Percentiles rank a stretch among this genome's conserved stretches.
These are phyloP conservation scores for Passer domesticus DNA, from an alignment of 2,113 vertebrate species.

Conservation along the genomic window DNA sequence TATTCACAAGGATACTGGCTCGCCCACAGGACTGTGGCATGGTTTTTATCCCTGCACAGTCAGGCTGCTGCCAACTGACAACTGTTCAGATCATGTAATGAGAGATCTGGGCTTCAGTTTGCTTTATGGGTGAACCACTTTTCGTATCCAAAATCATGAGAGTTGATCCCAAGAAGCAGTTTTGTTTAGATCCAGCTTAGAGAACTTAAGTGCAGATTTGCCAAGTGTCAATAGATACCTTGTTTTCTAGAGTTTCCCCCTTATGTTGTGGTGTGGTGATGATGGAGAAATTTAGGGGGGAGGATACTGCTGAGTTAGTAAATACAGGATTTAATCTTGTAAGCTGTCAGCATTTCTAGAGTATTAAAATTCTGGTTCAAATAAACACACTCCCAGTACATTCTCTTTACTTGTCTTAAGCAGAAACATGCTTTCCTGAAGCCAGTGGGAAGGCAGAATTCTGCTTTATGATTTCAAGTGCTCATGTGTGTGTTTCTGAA, in stretches of 20 bases:
- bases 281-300: neutral
- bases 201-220: neutral
- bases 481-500: neutral
- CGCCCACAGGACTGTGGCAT: neutral
- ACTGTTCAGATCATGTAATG: neutral
- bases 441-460: neutral
- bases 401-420: neutral
- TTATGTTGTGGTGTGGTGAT: neutral
- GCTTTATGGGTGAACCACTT: neutral
- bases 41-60: neutral
- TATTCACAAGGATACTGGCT: neutral
- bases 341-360: constrained; percentile 10
- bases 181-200: neutral
- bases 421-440: neutral
- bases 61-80: neutral
- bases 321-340: constrained; percentile 20
- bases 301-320: constrained; percentile 26
- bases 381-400: constrained; percentile 26
- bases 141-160: neutral
- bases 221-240: neutral
- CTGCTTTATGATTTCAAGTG: neutral
- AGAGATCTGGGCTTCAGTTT: neutral
- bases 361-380: neutral
- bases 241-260: neutral
- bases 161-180: neutral